Evolutionary conservation across 2,888 invertebrate species (phyloP), one percentile per base, ranked within the genome.

Genomic region (Pemphredon lugubris): DNA sequence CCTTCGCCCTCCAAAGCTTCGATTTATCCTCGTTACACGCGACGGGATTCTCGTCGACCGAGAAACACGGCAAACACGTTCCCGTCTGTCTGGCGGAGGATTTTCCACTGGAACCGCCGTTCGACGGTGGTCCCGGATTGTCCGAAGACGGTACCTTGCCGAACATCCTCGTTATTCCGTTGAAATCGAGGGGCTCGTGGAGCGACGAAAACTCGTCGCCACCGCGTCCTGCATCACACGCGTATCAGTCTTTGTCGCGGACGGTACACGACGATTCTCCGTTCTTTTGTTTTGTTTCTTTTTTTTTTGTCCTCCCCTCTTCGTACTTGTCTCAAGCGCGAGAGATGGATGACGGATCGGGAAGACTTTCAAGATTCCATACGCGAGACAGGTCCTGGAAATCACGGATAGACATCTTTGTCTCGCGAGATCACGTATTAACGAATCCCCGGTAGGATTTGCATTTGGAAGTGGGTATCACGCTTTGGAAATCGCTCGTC

Each of bases 131-230:
- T 30, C 86, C 87, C 26, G 87, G 84, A 30, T 82, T 80, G 66
- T 86, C 87, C 20, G 86, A 81, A 37, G 85, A 73, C 45, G 88
- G 85, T 65, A 87, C 83, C 72, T 87, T 87, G 64, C 87, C 88
- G 68, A 88, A 87, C 88, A 88, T 87, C 50, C 71, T 82, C 74
- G 77, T 66, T 77, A 75, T 77, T 67, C 63, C 57, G 59, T 50
- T 37, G n/a, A 54, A 44, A 37, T 53, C 14, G 51, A 40, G 20
- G 60, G 37, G 70, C 42, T 64, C 42, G 59, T 34, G 40, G 34
- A 61, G 68, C 30, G 53, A 54, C 54, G 47, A 54, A 53, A 20
- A 14, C 30, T 21, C 53, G 30, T 32, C 67, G 23, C 44, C 54
- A 16, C 32, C 21, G 65, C 32, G 50, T 40, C 51, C 51, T 26